Percentiles rank a stretch among this genome's conserved stretches.
phyloP scores from a whole-genome alignment of 2,797 vertebrate species.

The Simalia tracyae region DNA sequence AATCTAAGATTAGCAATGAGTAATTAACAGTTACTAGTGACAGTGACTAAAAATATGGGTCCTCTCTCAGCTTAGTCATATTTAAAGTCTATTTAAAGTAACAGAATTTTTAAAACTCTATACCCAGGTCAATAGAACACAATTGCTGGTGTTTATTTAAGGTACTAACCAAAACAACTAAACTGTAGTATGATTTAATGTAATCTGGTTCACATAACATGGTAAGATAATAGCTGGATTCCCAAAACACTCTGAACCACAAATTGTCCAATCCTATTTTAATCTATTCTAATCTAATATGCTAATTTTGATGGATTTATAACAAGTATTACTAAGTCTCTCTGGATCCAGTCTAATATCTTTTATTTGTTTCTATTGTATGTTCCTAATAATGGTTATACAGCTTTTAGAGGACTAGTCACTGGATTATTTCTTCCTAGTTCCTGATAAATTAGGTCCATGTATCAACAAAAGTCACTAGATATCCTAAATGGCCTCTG shows the following conservation, averaged over 20 bases:
- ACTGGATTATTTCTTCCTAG: constrained; percentile 17
- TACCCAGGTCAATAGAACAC: not conserved
- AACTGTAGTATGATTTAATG: not conserved
- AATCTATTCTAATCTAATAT: not conserved
- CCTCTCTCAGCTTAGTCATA: not conserved
- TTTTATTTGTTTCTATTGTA: not conserved
- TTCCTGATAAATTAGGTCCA: constrained; percentile 20
- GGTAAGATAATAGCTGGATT: not conserved
- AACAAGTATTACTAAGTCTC: not conserved
- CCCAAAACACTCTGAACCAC: not conserved
- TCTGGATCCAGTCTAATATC: not conserved
- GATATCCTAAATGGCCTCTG: not conserved
- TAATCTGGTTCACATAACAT: not conserved
- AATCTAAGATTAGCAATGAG: not conserved
- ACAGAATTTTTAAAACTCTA: not conserved
- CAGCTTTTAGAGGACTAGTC: constrained; percentile 11
- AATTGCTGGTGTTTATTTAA: not conserved
- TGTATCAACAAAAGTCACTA: constrained; percentile 27
- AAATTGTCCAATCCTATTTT: not conserved
- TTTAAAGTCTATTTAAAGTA: not conserved
- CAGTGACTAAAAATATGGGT: not conserved
- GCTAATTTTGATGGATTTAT: not conserved
- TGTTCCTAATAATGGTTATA: not conserved
- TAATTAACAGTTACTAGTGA: not conserved
- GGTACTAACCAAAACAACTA: not conserved